A percentile compares a stretch with the other conserved stretches of the same genome.
Evolutionary conservation across 2,797 vertebrate species (phyloP).

Genomic region (Acipenser ruthenus): DNA sequence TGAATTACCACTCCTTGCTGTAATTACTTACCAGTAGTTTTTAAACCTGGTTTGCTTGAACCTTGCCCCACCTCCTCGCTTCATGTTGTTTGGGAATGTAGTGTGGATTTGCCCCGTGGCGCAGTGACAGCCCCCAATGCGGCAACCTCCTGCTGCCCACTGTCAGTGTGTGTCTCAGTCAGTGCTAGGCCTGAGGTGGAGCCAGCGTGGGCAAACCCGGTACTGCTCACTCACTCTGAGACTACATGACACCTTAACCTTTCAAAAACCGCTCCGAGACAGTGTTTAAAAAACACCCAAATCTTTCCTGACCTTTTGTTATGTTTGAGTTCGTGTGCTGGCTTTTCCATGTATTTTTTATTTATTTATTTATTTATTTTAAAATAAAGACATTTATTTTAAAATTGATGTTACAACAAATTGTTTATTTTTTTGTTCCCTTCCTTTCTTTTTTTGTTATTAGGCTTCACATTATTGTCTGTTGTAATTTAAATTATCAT

Average conservation of each 20-base stretch:
- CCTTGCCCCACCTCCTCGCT: not conserved
- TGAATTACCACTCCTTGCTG: too few species aligned
- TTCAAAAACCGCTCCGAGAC: slow-evolving; percentile 72
- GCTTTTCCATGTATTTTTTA: slow-evolving; percentile 30
- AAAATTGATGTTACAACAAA: slow-evolving; percentile 63
- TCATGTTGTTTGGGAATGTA: slow-evolving; percentile 33
- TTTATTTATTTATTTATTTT: slow-evolving; percentile 34
- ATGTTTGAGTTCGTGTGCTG: slow-evolving; percentile 52
- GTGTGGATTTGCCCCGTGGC: slow-evolving; percentile 49
- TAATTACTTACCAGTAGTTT: too few species aligned
- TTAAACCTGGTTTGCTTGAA: too few species aligned
- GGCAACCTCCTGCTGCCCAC: slow-evolving; percentile 63
- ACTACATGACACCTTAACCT: slow-evolving; percentile 77
- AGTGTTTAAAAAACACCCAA: slow-evolving; percentile 77
- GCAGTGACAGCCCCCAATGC: slow-evolving; percentile 47
- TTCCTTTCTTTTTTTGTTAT: not conserved
- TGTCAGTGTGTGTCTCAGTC: slow-evolving; percentile 68
- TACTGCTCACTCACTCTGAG: slow-evolving; percentile 60
- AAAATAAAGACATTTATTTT: slow-evolving; percentile 23
- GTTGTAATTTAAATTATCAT: too few species aligned
- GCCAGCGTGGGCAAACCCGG: slow-evolving; percentile 52
- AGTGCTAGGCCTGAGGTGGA: slow-evolving; percentile 51
- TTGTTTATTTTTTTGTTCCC: slow-evolving; percentile 41
- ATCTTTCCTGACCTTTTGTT: slow-evolving; percentile 76
- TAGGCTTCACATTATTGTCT: too few species aligned